A percentile compares a stretch with the other conserved stretches of the same genome.
phyloP scores from a whole-genome alignment of 2,797 vertebrate species.

The Oreochromis grahami region DNA sequence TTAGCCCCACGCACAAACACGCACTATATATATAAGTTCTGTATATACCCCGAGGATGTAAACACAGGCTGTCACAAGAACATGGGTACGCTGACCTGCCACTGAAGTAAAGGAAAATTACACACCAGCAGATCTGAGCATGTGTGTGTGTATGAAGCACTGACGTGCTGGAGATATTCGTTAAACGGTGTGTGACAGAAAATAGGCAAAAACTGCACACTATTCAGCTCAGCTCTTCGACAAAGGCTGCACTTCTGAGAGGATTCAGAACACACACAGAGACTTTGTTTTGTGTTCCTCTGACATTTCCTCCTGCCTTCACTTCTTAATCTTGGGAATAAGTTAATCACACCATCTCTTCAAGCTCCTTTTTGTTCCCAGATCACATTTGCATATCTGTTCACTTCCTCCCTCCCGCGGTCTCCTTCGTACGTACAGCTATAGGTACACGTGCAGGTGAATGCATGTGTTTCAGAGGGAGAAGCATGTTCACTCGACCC shows the following conservation, averaged over 20 bases:
- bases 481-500: background rate
- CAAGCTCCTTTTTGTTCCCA: background rate
- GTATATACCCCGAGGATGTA: background rate
- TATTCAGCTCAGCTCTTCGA: background rate
- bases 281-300: background rate
- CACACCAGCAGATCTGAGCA: background rate
- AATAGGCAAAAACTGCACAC: background rate
- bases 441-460: constrained; percentile 11
- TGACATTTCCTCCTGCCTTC: background rate
- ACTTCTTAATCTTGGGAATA: background rate
- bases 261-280: background rate
- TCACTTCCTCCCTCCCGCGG: background rate
- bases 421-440: background rate
- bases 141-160: background rate
- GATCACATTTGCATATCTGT: constrained; percentile 18
- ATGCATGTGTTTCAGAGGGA: background rate
- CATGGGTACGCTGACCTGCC: constrained; percentile 15
- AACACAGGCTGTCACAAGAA: constrained; percentile 17
- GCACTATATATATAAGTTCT: background rate
- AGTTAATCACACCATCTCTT: constrained; percentile 9
- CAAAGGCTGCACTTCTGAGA: background rate
- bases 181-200: background rate
- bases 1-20: constrained; percentile 26
- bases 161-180: background rate
- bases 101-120: constrained; percentile 8